Evolutionary conservation across 2,888 invertebrate species (phyloP).

Genomic region (Chydorus sphaericus): DNA sequence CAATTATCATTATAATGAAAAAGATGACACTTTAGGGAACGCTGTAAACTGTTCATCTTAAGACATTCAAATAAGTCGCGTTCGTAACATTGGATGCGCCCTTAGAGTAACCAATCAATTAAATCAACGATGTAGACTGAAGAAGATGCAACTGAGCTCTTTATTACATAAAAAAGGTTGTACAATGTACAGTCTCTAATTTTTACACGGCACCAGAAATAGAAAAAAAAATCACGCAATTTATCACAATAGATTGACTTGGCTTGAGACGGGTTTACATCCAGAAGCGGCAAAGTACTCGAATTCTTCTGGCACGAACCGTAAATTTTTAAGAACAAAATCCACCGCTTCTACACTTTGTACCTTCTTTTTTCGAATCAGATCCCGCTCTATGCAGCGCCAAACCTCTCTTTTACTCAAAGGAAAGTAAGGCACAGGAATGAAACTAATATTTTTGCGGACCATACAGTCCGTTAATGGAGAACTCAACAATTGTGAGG

Average conservation of each 20-base stretch:
- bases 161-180: too few species aligned
- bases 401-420: not conserved
- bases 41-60: too few species aligned
- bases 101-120: too few species aligned
- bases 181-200: too few species aligned
- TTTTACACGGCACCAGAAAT: not conserved
- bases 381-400: not conserved
- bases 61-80: too few species aligned
- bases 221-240: not conserved
- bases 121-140: too few species aligned
- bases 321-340: not conserved
- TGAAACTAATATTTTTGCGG: not conserved
- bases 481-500: not conserved
- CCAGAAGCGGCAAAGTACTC: not conserved
- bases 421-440: slow-evolving; percentile 7
- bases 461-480: not conserved
- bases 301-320: not conserved
- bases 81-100: too few species aligned
- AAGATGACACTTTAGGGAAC: too few species aligned
- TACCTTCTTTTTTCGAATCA: not conserved
- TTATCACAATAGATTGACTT: not conserved
- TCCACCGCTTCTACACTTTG: not conserved
- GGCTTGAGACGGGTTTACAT: slow-evolving; percentile 1
- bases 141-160: too few species aligned
- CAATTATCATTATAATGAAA: too few species aligned